Evolutionary conservation across 2,113 vertebrate genomes (phyloP).

Genomic region (Raphicerus campestris): DNA sequence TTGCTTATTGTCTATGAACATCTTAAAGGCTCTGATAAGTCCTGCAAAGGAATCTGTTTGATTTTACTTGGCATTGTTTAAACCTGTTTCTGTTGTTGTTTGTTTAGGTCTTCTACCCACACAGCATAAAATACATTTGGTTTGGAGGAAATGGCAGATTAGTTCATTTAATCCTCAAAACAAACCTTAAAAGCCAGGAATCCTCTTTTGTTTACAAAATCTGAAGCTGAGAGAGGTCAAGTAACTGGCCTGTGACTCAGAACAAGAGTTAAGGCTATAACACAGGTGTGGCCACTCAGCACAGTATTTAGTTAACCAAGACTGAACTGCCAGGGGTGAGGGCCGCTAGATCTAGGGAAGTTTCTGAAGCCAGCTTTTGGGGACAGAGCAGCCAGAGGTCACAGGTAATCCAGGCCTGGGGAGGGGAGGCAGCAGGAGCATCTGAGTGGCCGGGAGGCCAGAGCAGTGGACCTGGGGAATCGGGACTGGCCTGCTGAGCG

Average conservation of each 20-base stretch:
- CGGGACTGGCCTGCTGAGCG: too few relatives aligned
- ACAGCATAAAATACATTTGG: not conserved
- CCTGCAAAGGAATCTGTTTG: not conserved
- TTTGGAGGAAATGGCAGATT: not conserved
- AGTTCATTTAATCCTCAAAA: not conserved
- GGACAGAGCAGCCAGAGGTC: not conserved
- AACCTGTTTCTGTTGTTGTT: not conserved
- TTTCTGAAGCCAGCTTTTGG: not conserved
- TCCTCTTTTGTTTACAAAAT: constrained; percentile 5
- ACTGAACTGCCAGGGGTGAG: not conserved
- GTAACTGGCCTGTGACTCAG: not conserved
- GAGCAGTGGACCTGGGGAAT: not conserved
- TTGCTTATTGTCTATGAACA: not conserved
- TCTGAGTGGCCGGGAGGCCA: not conserved
- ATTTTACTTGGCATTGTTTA: not conserved
- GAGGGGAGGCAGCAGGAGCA: not conserved
- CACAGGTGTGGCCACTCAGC: not conserved
- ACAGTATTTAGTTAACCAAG: not conserved
- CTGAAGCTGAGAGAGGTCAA: not conserved
- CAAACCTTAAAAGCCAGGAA: not conserved
- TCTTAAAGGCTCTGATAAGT: not conserved
- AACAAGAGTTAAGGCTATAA: not conserved
- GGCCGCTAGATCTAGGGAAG: not conserved
- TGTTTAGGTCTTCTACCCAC: not conserved
- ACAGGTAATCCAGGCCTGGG: not conserved